Evolutionary conservation across 2,113 vertebrate species (phyloP), one percentile per base, ranked within the genome.

Genomic region (Odocoileus virginianus): DNA sequence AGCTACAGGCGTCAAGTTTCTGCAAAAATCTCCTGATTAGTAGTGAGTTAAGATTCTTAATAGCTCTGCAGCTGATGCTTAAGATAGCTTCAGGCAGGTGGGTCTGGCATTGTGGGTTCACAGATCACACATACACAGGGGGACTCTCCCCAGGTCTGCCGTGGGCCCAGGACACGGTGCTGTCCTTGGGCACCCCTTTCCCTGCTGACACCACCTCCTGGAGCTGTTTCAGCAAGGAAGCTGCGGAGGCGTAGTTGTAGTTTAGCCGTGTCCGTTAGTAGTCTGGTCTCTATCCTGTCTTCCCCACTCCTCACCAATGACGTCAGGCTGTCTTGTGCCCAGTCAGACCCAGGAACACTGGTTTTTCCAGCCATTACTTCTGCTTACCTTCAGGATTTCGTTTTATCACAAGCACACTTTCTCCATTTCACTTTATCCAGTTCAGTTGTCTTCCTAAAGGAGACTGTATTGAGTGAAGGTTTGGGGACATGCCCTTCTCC

Each of bases 131-230:
- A 57, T 58, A 21, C 45, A 36, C 50, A n/a, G 1, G 14, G 27
- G 67, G 36, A 52, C 58, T 94, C 60, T 36, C 14, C 16, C 2
- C 14, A 27, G 28, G 52, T 84, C 30, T 47, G 28, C 83, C 17
- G 3, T 0, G 23, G 13, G 45, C 6, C n/a, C 17, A 2, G 45
- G 33, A n/a, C 15, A 43, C 0, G 0, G 9, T 50, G 55, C 36
- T 43, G 9, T 27, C 52, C 33, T 47, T 5, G 19, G 43, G 33
- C 57, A 30, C 30, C 50, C 27, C 9, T 23, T 83, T 71, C 14
- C 36, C 5, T 82, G 54, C 57, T 28, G 50, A n/a, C 25, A 0
- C 36, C 40, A 50, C 74, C 52, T 96, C 25, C 15, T 33, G 11
- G 67, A 84, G 43, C 14, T 67, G 54, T 55, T 90, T 67, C 30